Conservation (phyloP, 2,113 vertebrate species). For the Brienomyrus longianalis region DNA sequence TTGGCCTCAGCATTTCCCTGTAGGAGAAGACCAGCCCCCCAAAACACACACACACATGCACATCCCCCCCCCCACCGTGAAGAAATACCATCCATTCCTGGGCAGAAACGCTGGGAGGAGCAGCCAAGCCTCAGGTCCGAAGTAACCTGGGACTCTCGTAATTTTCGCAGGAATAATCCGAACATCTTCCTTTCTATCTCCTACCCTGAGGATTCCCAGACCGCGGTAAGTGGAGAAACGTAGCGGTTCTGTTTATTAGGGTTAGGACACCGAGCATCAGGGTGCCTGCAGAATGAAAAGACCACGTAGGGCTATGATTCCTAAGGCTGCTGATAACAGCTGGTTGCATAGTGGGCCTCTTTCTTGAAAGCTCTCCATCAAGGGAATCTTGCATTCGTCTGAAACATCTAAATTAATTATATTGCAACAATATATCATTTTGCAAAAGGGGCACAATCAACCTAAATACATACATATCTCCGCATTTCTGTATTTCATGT, state of each 20-base stretch:
- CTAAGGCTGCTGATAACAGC: not conserved
- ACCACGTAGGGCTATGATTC: not conserved
- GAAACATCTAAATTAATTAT: not conserved
- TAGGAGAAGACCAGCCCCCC: conserved; percentile 35
- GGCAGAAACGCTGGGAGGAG: conserved; percentile 40
- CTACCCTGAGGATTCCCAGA: not conserved
- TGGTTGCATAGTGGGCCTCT: not conserved
- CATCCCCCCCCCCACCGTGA: conserved; percentile 24
- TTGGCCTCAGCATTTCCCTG: conserved; percentile 56
- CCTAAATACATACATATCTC: not conserved
- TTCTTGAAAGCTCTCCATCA: not conserved
- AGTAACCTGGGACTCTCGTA: conserved; percentile 28
- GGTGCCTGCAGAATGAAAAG: not conserved
- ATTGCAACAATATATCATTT: not conserved
- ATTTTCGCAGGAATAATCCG: conserved; percentile 26
- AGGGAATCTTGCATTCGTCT: not conserved
- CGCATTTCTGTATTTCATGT: not conserved
- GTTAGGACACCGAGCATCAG: not conserved
- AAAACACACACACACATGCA: conserved; percentile 28
- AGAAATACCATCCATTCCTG: conserved; percentile 41
- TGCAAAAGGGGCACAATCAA: not conserved
- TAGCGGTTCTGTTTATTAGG: not conserved
- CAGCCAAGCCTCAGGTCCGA: conserved; percentile 33
- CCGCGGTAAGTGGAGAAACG: not conserved
- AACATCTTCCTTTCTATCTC: conserved; percentile 15